Percentiles rank a stretch among this genome's conserved stretches.
These are phyloP conservation scores for Esox masquinongy DNA, from an alignment of 2,797 vertebrate genomes.

Conservation along the genomic window DNA sequence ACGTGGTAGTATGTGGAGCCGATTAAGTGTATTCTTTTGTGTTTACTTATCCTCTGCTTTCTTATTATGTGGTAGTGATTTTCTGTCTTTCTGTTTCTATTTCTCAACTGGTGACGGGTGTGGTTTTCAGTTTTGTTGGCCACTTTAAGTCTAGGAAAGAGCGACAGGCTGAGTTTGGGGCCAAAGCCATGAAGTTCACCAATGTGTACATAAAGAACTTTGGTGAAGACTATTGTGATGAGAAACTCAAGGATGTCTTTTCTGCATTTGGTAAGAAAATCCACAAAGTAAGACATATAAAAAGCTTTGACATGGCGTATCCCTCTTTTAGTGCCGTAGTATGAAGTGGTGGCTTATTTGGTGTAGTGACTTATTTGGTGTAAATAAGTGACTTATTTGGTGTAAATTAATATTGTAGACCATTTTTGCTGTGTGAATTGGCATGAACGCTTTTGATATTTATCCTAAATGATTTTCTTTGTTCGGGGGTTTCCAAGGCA, in stretches of 20 bases:
- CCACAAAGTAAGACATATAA: background rate
- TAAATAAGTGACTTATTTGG: background rate
- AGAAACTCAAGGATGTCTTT: constrained; percentile 85
- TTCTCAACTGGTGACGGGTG: constrained; percentile 7
- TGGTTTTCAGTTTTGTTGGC: constrained; percentile 86
- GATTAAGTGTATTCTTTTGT: background rate
- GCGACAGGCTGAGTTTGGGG: constrained; percentile 87
- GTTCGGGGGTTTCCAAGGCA: constrained; percentile 73
- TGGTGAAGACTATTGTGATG: constrained; percentile 83
- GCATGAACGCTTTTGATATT: background rate
- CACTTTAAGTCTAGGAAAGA: constrained; percentile 96
- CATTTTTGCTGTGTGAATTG: background rate
- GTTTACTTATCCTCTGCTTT: background rate
- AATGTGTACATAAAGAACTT: constrained; percentile 99
- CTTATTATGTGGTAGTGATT: background rate
- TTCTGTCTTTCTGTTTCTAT: background rate
- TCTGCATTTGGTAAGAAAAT: constrained; percentile 81
- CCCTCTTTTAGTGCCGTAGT: background rate
- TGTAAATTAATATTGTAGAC: background rate
- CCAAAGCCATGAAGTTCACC: constrained; percentile 88
- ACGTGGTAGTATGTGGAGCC: background rate
- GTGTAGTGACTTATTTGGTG: background rate
- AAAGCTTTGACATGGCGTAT: background rate
- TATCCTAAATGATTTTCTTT: background rate
- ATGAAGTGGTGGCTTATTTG: background rate